These are phyloP conservation scores for Procambarus clarkii DNA, from an alignment of 1,140 invertebrate genomes.

Conservation along the genomic window DNA sequence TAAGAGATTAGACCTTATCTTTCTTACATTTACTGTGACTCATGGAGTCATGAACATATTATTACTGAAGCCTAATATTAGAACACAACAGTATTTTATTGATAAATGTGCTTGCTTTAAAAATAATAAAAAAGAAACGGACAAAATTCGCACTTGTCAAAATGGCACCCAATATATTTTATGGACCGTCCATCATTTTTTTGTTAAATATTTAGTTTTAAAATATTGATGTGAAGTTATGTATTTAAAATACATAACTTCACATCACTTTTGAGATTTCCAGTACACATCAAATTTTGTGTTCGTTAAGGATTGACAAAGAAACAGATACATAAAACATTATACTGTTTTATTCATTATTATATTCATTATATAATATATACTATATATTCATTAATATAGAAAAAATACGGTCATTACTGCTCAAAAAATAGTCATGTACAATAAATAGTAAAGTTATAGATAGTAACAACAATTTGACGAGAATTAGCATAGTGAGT, in stretches of 20 bases:
- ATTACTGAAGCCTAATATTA: not conserved
- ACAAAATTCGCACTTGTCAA: not conserved
- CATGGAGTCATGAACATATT: not conserved
- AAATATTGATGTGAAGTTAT: no score
- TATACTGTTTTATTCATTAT: not conserved
- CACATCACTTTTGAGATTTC: not conserved
- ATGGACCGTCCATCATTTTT: not conserved
- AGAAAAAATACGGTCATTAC: not conserved
- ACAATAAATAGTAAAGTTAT: not conserved
- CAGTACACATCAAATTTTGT: not conserved
- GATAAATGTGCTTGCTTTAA: not conserved
- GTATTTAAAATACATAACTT: no score
- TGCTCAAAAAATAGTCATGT: not conserved
- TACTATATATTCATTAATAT: not conserved
- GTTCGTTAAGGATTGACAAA: not conserved
- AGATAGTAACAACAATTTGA: not conserved
- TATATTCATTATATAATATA: no score
- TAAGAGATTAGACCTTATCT: not conserved
- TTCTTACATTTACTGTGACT: conserved; percentile 4
- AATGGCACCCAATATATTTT: no score
- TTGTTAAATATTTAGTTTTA: not conserved
- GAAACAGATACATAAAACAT: not conserved
- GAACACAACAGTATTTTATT: not conserved
- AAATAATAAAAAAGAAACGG: not conserved
- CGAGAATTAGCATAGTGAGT: not conserved